Evolutionary conservation across 2,797 vertebrate genomes (phyloP), one percentile per base, ranked within the genome.

Genomic region (Danio aesculapii): DNA sequence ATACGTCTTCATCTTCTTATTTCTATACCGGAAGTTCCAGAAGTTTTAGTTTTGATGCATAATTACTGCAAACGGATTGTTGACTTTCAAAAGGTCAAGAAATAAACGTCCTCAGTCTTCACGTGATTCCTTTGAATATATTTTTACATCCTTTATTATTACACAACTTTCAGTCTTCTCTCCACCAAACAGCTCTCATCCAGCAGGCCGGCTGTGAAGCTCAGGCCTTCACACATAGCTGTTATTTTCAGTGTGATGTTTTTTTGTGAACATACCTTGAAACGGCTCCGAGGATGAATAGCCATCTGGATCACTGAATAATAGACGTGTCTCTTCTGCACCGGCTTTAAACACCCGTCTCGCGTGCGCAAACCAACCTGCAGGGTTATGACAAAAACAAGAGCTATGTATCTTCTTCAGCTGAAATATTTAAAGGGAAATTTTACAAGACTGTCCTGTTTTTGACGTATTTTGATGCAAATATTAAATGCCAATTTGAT

Each of bases 211-310:
- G 50, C 50, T 71, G 21, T 72, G 50, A 81, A 63, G 50, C 19
- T 17, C 19, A 47, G 53, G 41, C 43, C 78, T 73, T 71, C 55
- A 47, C 39, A 57, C 52, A 30, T 68, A 71, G 79, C 86, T 78
- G 75, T 89, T 88, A 86, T 82, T 74, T 74, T 74, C 30, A 58
- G 53, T 46, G 41, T 21, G 17, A 57, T 46, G 70, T 21, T 58
- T 30, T 30, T 73, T 73, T 59, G 57, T 47, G 57, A 61, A 47
- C 41, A 74, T 59, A 74, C 57, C 55, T 61, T 74, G 71, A 59
- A 59, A 74, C 13, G 11, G 8, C 17, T 74, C 71, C 57, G 59
- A 74, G 71, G 71, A 61, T 59, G 55, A 74, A 74, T 74, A 49
- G 71, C 71, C 71, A 61, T 74, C 57, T 61, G 71, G 71, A 59